phyloP scores from a whole-genome alignment of 2,113 vertebrate genomes.

The Pycnonotus jocosus region DNA sequence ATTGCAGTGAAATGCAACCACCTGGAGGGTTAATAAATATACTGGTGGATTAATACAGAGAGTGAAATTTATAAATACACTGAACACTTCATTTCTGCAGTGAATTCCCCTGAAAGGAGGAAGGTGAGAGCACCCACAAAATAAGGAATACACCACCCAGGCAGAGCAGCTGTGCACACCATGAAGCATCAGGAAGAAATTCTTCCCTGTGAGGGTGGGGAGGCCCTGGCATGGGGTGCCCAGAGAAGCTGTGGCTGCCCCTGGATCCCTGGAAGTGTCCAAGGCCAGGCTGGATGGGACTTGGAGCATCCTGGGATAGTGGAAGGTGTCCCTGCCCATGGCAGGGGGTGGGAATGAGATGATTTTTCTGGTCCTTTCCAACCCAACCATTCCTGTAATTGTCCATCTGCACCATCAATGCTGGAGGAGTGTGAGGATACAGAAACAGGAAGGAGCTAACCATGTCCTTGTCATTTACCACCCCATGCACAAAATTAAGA shows the following conservation, averaged over 20 bases:
- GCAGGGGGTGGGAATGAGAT: background rate
- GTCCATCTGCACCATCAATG: rapidly evolving
- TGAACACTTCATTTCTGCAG: background rate
- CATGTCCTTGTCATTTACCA: background rate
- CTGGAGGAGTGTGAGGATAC: background rate
- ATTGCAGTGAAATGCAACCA: background rate
- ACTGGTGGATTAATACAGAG: background rate
- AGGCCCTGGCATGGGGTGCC: background rate
- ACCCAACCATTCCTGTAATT: background rate
- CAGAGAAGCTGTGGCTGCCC: background rate
- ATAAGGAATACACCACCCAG: background rate
- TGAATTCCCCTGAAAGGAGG: background rate
- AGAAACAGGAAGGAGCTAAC: background rate
- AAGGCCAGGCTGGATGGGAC: background rate
- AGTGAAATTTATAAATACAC: background rate
- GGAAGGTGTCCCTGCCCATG: background rate
- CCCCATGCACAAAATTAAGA: background rate
- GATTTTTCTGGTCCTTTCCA: background rate
- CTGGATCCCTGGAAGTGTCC: background rate
- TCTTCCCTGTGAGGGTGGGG: rapidly evolving
- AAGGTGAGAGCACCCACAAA: background rate
- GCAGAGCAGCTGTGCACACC: background rate
- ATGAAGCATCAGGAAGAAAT: background rate
- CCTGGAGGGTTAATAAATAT: background rate
- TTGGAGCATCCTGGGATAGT: background rate